Evolutionary conservation across 2,888 invertebrate genomes (phyloP).

Genomic region (Opisthograptis luteolata): DNA sequence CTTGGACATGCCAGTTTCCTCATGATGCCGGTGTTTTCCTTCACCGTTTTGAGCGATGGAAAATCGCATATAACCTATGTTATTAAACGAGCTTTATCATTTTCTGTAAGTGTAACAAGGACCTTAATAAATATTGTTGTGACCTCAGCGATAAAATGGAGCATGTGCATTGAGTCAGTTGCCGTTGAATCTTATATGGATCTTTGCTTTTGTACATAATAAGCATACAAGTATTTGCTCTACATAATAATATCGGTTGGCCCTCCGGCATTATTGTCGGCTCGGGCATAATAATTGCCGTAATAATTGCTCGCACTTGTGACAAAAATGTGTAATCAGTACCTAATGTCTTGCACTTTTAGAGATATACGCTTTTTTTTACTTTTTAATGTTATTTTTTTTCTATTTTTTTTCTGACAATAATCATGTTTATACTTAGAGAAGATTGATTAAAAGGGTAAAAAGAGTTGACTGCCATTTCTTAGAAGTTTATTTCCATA

Average conservation of each 20-base stretch:
- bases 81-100: neutral
- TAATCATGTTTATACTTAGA: no score
- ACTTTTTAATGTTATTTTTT: no score
- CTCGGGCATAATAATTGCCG: constrained; percentile 15
- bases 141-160: constrained; percentile 9
- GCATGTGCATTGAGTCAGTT: constrained; percentile 2
- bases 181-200: constrained; percentile 10
- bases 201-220: constrained; percentile 18
- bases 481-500: no score
- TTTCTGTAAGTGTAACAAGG: neutral
- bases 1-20: no score
- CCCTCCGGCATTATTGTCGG: constrained; percentile 24
- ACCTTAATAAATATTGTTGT: constrained; percentile 3
- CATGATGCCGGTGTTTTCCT: no score
- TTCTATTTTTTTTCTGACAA: no score
- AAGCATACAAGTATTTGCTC: constrained; percentile 11
- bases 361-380: neutral
- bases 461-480: no score
- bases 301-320: constrained; percentile 23
- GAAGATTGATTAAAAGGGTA: no score
- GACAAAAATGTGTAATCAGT: neutral
- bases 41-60: no score
- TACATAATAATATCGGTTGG: constrained; percentile 15
- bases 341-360: neutral
- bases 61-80: neutral